Base-by-base conservation (phyloP, 2,888 invertebrate species). In the Eupithecia abbreviata region DNA sequence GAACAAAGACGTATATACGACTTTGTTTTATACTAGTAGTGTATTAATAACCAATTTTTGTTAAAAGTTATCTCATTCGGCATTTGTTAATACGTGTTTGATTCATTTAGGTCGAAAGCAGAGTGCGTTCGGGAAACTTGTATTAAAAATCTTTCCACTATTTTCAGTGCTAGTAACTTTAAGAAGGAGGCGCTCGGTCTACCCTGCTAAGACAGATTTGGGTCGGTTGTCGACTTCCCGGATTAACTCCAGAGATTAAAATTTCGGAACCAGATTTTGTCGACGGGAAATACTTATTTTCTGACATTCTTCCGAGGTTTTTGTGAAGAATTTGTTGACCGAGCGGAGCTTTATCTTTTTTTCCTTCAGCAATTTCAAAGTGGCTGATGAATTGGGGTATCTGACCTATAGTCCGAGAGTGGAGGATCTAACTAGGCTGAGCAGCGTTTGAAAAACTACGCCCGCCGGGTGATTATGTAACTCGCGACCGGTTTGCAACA, bases 241-340 rank as follows among this genome's bases (percentile, higher is more conserved):
- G 82, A 82, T 82, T 82, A 83, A 75, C 80, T 81, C 72, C 75
- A 77, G 55, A 77, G 82, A 83, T 83, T 83, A 80, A 82, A 81
- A 80, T 66, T 72, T 73, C 66, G 70, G 66, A 71, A 74, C 58
- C 76, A 62, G 77, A 78, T 75, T 80, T 79, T 71, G 78, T 74
- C 68, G 43, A 58, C 45, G 58, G 68, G 70, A 71, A 74, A 73
- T 73, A 65, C 75, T 67, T 72, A 69, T 15, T 45, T 69, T 58
- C 47, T 18, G 69, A 45, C 47, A 47, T 69, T 69, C 42, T 66
- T 69, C 10, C 72, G 49, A 49, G 47, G 62, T 30, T 69, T 69
- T 69, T 47, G 68, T 69, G 13, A 47, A 69, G 47, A 30, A 69
- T 69, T 71, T 58, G 55, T 58, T 71, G 51, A 58, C 58, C 43